These are phyloP conservation scores for Hypomecis atomaria DNA, from an alignment of 2,888 invertebrate species.

Conservation along the genomic window DNA sequence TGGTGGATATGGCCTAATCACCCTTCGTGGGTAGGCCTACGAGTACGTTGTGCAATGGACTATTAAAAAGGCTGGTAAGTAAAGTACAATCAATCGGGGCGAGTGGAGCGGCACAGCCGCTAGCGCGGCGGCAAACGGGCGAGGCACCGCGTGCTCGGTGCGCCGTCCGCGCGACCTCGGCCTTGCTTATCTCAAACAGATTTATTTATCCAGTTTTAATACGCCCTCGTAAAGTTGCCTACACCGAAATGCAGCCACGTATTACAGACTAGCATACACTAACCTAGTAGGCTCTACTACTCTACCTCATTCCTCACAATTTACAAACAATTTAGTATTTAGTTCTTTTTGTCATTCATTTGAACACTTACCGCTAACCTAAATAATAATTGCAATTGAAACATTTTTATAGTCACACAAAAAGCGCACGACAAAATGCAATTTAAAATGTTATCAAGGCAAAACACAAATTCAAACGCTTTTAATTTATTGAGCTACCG, in stretches of 20 bases:
- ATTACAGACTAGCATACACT: not conserved
- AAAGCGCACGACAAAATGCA: conserved; percentile 18
- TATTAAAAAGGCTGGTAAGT: no score
- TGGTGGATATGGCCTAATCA: no score
- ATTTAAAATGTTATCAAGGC: conserved; percentile 8
- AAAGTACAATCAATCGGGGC: conserved; percentile 47
- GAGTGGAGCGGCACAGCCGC: conserved; percentile 36
- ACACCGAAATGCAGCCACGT: conserved; percentile 10
- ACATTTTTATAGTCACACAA: not conserved
- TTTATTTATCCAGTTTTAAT: conserved; percentile 59
- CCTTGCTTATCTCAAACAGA: conserved; percentile 65
- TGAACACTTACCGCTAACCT: conserved; percentile 2
- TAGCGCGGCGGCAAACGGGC: conserved; percentile 41
- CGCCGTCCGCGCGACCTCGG: conserved; percentile 59
- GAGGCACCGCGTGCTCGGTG: conserved; percentile 36
- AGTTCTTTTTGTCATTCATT: not conserved
- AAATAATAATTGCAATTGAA: conserved; percentile 9
- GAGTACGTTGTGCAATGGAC: no score
- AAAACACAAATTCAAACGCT: conserved; percentile 9
- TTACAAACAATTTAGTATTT: not conserved
- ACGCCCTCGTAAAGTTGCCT: conserved; percentile 46
- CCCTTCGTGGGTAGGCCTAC: no score
- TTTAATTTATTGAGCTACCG: conserved; percentile 12
- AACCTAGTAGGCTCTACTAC: no score
- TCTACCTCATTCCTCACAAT: not conserved